A percentile compares a stretch with the other conserved stretches of the same genome.
These are phyloP conservation scores for Atta texana DNA, from an alignment of 1,140 invertebrate genomes.

Conservation along the genomic window DNA sequence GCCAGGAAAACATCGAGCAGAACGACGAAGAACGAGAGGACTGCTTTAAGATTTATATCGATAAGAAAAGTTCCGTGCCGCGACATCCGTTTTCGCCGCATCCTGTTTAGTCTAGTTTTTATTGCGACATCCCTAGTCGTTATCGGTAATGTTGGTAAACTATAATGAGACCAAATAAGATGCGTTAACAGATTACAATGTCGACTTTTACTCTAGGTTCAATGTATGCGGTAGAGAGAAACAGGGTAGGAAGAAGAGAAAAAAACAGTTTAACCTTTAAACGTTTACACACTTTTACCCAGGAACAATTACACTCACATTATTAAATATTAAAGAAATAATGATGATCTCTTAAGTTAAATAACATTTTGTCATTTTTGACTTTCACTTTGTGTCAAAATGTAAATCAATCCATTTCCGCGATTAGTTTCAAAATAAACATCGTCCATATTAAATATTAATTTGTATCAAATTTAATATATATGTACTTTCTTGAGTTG, in stretches of 20 bases:
- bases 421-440: too few relatives aligned
- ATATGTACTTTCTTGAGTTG: too few relatives aligned
- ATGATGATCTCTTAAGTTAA: too few relatives aligned
- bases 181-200: slow-evolving; percentile 13
- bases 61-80: slow-evolving; percentile 46
- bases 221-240: neutral
- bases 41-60: slow-evolving; percentile 65
- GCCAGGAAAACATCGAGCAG: neutral
- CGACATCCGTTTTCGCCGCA: slow-evolving; percentile 53
- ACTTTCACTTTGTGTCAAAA: too few relatives aligned
- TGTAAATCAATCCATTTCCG: too few relatives aligned
- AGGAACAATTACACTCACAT: too few relatives aligned
- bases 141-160: slow-evolving; percentile 40
- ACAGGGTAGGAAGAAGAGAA: neutral
- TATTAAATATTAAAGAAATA: too few relatives aligned
- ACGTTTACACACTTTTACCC: too few relatives aligned
- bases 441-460: too few relatives aligned
- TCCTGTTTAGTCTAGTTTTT: slow-evolving; percentile 35
- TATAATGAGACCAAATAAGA: neutral
- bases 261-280: neutral
- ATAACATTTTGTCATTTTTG: too few relatives aligned
- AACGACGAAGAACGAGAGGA: slow-evolving; percentile 4
- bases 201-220: neutral
- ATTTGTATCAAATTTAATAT: too few relatives aligned
- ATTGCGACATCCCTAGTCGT: slow-evolving; percentile 12